phyloP scores from a whole-genome alignment of 2,797 vertebrate genomes.

The Tenualosa ilisha region DNA sequence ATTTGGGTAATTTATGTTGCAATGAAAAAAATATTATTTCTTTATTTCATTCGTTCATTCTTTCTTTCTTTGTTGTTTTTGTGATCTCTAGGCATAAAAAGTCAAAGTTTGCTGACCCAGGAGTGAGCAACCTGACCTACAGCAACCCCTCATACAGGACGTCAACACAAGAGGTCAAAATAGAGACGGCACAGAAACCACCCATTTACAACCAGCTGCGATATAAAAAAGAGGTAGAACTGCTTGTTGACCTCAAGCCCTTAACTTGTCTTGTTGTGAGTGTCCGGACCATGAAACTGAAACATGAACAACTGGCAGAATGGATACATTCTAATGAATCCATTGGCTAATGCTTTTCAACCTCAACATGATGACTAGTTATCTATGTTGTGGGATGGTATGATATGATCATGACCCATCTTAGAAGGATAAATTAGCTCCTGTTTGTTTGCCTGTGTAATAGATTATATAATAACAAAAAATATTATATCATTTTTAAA shows the following conservation, averaged over 20 bases:
- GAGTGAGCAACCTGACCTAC: conserved; percentile 93
- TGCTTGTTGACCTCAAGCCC: not conserved
- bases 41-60: not conserved
- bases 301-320: conserved; percentile 18
- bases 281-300: not conserved
- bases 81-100: conserved; percentile 85
- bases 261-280: not conserved
- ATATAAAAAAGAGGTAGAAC: conserved; percentile 93
- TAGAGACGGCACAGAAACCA: conserved; percentile 90
- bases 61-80: not conserved
- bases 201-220: conserved; percentile 92
- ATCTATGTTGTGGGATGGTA: not conserved
- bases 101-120: conserved; percentile 90
- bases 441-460: not conserved
- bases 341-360: conserved; percentile 37
- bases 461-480: conserved; percentile 14
- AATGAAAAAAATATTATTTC: not conserved
- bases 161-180: conserved; percentile 97
- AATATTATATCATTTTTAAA: not conserved
- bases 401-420: not conserved
- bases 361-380: conserved; percentile 28
- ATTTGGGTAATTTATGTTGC: not conserved
- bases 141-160: conserved; percentile 97
- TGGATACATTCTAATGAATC: conserved; percentile 48
- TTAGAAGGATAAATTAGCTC: not conserved